Evolutionary conservation across 2,113 vertebrate species (phyloP), one percentile per base, ranked within the genome.

Genomic region (Platysteira castanea): DNA sequence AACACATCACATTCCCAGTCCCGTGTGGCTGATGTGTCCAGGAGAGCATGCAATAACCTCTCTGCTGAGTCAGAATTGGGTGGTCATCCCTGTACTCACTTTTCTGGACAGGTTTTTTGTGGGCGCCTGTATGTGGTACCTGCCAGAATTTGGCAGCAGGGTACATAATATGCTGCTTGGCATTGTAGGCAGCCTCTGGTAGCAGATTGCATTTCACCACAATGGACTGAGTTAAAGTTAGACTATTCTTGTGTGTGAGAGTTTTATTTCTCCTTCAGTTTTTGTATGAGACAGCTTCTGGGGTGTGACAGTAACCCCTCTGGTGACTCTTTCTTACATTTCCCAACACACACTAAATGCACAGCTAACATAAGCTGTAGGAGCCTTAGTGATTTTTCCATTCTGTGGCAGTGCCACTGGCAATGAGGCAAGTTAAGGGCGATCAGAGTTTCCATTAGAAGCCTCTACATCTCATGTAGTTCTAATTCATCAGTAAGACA

Each of bases 351-450:
- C 24, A 26, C 21, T 75, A 79, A 82, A 71, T 50, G 26, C 37
- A 49, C 44, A 89, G 7, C 80, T 81, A 81, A 24, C 57, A 60
- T 41, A 87, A 93, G 65, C 92, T 5, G 1, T 52, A 87, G 83
- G 64, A 96, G 53, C 61, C 80, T 35, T 90, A 96, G 90, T 95
- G 96, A 95, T 96, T 96, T 97, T 97, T 96, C 95, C 96, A 73
- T 95, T 94, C 90, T 79, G 49, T 16, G 3, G 77, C 68, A 79
- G 61, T 65, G 96, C 92, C 84, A 87, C 71, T 93, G 95, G 96
- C 94, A 75, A 87, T 86, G 50, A 46, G 87, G 60, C 89, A 81
- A 68, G 95, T 89, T 94, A 87, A 93, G 69, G 73, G 76, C 80
- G 78, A 93, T 94, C 87, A 94, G 93, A 95, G 77, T 97, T 97